Conservation (phyloP, 2,888 invertebrate genomes). For the Apodemia duryi region DNA sequence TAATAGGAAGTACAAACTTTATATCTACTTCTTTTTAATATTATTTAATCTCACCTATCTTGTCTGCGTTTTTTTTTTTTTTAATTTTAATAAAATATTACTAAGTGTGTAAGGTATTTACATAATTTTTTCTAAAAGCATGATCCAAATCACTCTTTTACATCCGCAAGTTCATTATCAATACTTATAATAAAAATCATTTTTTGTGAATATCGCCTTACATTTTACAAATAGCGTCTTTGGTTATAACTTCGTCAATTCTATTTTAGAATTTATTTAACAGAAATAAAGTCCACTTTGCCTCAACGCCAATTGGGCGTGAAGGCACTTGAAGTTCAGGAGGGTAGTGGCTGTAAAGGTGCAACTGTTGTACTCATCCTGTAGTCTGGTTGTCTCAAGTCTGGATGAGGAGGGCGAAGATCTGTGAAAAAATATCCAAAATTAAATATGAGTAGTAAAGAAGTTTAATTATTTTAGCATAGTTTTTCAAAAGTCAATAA, state of each 20-base stretch:
- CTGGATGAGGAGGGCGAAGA: constrained; percentile 56
- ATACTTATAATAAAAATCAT: not conserved
- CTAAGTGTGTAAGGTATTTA: not conserved
- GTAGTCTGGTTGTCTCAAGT: constrained; percentile 63
- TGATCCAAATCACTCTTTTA: not conserved
- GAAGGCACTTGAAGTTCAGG: constrained; percentile 72
- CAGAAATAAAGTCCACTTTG: constrained; percentile 29
- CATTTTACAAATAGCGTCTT: constrained; percentile 25
- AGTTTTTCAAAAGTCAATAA: too few relatives aligned
- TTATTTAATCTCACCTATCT: too few relatives aligned
- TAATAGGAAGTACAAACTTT: too few relatives aligned
- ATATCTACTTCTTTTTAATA: too few relatives aligned
- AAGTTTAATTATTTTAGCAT: not conserved
- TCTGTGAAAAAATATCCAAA: constrained; percentile 40
- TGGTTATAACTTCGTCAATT: constrained; percentile 22
- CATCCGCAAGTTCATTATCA: not conserved
- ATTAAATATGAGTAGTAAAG: not conserved
- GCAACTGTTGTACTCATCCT: constrained; percentile 54
- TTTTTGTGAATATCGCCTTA: constrained; percentile 13
- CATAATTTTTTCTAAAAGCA: not conserved
- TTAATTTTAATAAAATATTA: too few relatives aligned
- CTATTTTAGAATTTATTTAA: constrained; percentile 18
- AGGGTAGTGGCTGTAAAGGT: constrained; percentile 63
- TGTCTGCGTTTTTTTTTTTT: too few relatives aligned
- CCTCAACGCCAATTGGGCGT: constrained; percentile 72